Conservation (phyloP, 2,797 vertebrate species). For the Gymnopithys bicolor region DNA sequence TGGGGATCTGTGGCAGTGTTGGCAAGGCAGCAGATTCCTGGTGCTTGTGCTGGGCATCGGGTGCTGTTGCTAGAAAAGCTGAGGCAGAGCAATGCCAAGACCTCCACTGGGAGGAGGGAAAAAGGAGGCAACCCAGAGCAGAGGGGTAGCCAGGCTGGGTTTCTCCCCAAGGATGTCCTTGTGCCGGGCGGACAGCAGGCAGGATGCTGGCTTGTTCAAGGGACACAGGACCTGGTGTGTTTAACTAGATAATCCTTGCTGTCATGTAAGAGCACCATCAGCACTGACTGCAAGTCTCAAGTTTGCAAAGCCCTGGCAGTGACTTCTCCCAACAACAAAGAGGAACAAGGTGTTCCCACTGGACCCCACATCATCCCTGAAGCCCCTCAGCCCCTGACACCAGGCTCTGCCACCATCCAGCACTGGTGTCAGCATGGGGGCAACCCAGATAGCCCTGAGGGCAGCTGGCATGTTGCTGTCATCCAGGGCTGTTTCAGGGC, state of each 20-base stretch:
- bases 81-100: background rate
- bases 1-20: background rate
- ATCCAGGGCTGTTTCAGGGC: background rate
- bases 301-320: background rate
- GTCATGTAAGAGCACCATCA: background rate
- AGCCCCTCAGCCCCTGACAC: background rate
- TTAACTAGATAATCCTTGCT: background rate
- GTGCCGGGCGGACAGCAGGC: background rate
- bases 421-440: accelerated
- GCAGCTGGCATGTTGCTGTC: background rate
- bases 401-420: background rate
- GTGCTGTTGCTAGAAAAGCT: background rate
- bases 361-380: background rate
- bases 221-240: accelerated
- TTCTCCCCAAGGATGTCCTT: background rate
- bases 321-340: background rate
- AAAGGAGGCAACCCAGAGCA: background rate
- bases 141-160: background rate
- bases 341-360: background rate
- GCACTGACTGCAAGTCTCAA: background rate
- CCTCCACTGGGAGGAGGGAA: background rate
- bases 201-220: background rate
- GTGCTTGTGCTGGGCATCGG: accelerated
- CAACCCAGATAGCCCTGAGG: background rate
- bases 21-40: background rate